These are phyloP conservation scores for Dysmachus trigonus DNA, from an alignment of 2,888 invertebrate genomes.

Conservation along the genomic window DNA sequence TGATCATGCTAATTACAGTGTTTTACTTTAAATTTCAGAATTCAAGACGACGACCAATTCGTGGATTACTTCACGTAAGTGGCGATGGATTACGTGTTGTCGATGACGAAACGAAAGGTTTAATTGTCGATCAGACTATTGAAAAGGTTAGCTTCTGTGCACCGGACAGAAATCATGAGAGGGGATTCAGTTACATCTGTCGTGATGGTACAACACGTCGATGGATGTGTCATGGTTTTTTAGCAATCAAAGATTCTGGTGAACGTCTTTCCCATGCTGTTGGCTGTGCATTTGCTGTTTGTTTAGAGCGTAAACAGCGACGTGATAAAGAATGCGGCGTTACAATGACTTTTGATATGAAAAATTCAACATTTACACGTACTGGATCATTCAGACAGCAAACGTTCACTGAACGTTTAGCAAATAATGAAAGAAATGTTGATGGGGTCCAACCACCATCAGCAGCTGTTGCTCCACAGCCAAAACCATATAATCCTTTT, in stretches of 20 bases:
- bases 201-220: constrained; percentile 97
- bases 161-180: constrained; percentile 96
- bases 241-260: constrained; percentile 94
- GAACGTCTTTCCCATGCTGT: constrained; percentile 98
- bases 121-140: constrained; percentile 99
- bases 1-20: neutral
- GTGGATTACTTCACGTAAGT: constrained; percentile 87
- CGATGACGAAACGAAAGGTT: constrained; percentile 97
- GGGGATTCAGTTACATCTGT: constrained; percentile 97
- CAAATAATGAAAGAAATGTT: constrained; percentile 66
- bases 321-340: constrained; percentile 96
- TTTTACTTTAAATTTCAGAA: constrained; percentile 71
- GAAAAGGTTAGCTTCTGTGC: constrained; percentile 99
- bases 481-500: constrained; percentile 84
- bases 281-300: constrained; percentile 98
- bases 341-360: constrained; percentile 90
- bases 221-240: constrained; percentile 99
- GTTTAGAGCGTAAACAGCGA: constrained; percentile 96
- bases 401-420: constrained; percentile 79
- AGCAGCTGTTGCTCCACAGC: constrained; percentile 65
- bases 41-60: constrained; percentile 87
- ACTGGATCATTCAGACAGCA: constrained; percentile 92
- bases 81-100: constrained; percentile 97
- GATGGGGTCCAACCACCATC: constrained; percentile 56
- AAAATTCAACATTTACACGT: constrained; percentile 90